These are phyloP conservation scores for Ophion costatus DNA, from an alignment of 2,888 invertebrate species.

Conservation along the genomic window DNA sequence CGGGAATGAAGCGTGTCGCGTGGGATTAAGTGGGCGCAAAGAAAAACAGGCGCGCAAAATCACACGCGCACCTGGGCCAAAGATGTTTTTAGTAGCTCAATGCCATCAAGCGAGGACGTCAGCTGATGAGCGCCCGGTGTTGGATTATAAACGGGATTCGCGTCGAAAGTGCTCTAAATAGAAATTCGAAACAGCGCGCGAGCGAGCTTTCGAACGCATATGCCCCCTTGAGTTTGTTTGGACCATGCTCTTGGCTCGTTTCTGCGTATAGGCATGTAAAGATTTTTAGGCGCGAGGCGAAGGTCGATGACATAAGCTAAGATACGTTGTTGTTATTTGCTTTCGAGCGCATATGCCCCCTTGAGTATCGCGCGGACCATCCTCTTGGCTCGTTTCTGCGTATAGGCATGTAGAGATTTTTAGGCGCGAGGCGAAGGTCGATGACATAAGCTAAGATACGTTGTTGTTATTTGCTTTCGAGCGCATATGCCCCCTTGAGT, in stretches of 20 bases:
- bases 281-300: slow-evolving; percentile 14
- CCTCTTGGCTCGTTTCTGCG: background rate
- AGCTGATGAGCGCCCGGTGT: slow-evolving; percentile 43
- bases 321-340: too few relatives aligned
- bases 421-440: slow-evolving; percentile 33
- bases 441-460: slow-evolving; percentile 44
- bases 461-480: too few relatives aligned
- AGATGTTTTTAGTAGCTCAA: slow-evolving; percentile 64
- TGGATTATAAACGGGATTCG: slow-evolving; percentile 40
- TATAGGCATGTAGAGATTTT: background rate
- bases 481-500: background rate
- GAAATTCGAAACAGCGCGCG: slow-evolving; percentile 61
- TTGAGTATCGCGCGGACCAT: background rate
- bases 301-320: slow-evolving; percentile 47
- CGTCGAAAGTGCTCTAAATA: slow-evolving; percentile 62
- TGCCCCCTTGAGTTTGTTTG: background rate
- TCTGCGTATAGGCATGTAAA: background rate
- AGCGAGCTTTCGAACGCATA: slow-evolving; percentile 12
- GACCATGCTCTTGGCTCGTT: background rate
- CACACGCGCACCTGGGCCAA: slow-evolving; percentile 11
- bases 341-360: background rate
- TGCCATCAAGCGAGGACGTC: slow-evolving; percentile 65
- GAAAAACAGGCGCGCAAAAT: background rate
- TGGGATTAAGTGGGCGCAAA: slow-evolving; percentile 26
- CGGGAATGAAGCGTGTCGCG: slow-evolving; percentile 30